Evolutionary conservation across 2,888 invertebrate species (phyloP).

Genomic region (Cephus spinipes): DNA sequence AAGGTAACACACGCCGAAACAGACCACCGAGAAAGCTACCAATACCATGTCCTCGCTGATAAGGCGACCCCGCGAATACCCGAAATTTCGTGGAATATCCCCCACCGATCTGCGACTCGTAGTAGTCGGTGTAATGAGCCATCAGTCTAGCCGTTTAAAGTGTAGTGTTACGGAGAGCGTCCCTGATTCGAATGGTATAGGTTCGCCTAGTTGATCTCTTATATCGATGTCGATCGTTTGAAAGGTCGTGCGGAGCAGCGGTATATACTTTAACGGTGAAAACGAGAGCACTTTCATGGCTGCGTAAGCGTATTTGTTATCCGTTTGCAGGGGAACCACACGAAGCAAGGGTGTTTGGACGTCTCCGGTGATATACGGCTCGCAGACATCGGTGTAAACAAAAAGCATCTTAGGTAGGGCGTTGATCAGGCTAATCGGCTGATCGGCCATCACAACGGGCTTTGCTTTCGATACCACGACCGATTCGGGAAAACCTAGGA

Average conservation of each 20-base stretch:
- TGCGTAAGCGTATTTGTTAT: no score
- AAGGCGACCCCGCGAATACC: no score
- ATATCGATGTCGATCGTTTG: slow-evolving; percentile 28
- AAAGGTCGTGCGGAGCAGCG: background rate
- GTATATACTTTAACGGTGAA: no score
- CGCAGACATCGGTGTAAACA: slow-evolving; percentile 41
- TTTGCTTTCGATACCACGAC: no score
- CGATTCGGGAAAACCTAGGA: background rate
- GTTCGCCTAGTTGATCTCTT: slow-evolving; percentile 20
- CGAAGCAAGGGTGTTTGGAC: slow-evolving; percentile 38
- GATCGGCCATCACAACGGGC: background rate
- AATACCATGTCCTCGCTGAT: no score
- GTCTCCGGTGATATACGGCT: slow-evolving; percentile 42
- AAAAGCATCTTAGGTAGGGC: slow-evolving; percentile 27
- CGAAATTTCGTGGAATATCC: no score
- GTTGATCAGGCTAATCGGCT: slow-evolving; percentile 13
- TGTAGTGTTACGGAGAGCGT: slow-evolving; percentile 25
- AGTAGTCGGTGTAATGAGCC: no score
- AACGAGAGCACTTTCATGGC: no score
- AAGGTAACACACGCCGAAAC: no score
- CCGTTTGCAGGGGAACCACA: slow-evolving; percentile 27
- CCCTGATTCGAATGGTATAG: slow-evolving; percentile 25
- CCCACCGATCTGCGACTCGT: no score
- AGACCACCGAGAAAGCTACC: no score
- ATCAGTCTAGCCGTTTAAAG: no score